Base-by-base conservation (phyloP, 2,888 invertebrate genomes). In the Agonopterix heracliana region DNA sequence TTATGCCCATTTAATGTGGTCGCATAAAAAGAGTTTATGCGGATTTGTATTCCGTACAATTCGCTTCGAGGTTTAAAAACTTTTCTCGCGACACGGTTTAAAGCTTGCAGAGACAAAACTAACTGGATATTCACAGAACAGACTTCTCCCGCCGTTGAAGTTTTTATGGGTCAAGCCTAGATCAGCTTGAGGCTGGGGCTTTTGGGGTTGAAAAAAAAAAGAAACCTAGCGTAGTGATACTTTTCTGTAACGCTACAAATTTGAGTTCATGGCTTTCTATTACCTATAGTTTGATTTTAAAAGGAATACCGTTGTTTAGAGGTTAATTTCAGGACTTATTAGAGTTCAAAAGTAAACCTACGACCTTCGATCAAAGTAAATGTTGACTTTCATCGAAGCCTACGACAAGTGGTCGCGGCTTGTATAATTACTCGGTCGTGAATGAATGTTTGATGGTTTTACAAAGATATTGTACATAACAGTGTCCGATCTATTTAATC, bases 121-220 rank as follows among this genome's bases (percentile, higher is more conserved):
- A 82, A 78, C 81, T 81, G 74, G 74, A 76, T 82, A 78, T 74
- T 78, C 74, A 69, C 59, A 72, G 63, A 73, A 73, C 70, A 74
- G 81, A 77, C 79, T 79, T 80, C 67, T 64, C 71, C 52, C 64
- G 56, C 54, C 59, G 66, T 54, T 61, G 63, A 81, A 82, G 75
- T 81, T 85, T 83, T 80, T 82, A 77, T 82, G 68, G 84, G 83
- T 85, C 84, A 85, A 81, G 73, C 81, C 77, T 71, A 79, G 84
- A 80, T 84, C 78, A 82, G 74, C 77, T 3, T 12, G 10, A 38
- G 38, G 38, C 11, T 10, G 1, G 13, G 9, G 41, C 41, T 41
- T 12, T 9, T 41, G n/a, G 41, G n/a, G 41, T 41, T n/a, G 12
- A 41, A 41, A 11, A 41, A 38, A 38, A 35, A 14, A 14, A 14